Evolutionary conservation across 2,888 invertebrate species (phyloP).

Genomic region (Mechanitis mazaeus): DNA sequence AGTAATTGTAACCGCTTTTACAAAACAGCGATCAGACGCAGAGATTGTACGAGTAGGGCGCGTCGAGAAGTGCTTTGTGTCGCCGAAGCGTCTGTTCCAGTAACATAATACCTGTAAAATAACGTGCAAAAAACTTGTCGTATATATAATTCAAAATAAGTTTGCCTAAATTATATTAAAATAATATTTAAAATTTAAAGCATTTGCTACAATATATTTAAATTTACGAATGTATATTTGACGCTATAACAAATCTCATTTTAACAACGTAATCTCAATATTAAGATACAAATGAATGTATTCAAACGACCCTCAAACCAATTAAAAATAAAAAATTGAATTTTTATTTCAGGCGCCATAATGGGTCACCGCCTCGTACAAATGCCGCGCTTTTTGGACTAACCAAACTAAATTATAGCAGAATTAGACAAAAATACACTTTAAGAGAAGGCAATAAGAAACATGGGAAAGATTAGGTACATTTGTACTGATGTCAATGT

Average conservation of each 20-base stretch:
- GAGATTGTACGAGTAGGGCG: slow-evolving; percentile 16
- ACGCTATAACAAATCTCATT: slow-evolving; percentile 25
- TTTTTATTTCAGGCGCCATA: slow-evolving; percentile 60
- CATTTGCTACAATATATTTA: not conserved
- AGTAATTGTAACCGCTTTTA: not conserved
- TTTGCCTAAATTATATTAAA: too few relatives aligned
- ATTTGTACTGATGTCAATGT: slow-evolving; percentile 42
- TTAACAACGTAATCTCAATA: slow-evolving; percentile 33
- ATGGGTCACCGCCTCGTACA: slow-evolving; percentile 72
- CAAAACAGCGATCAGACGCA: slow-evolving; percentile 18
- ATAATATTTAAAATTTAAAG: too few relatives aligned
- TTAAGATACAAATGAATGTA: slow-evolving; percentile 32
- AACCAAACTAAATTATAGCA: slow-evolving; percentile 26
- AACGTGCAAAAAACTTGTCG: not conserved
- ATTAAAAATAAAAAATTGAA: slow-evolving; percentile 71
- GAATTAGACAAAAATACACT: slow-evolving; percentile 28
- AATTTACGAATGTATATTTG: not conserved
- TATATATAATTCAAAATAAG: too few relatives aligned
- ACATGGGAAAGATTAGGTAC: slow-evolving; percentile 18
- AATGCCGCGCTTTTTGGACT: slow-evolving; percentile 58
- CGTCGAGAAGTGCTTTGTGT: slow-evolving; percentile 23
- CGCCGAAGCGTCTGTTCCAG: slow-evolving; percentile 20
- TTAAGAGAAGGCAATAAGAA: slow-evolving; percentile 27
- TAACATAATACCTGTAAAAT: slow-evolving; percentile 26
- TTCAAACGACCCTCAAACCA: slow-evolving; percentile 42